Base-by-base conservation (phyloP, 2,113 vertebrate species). In the Castor canadensis region DNA sequence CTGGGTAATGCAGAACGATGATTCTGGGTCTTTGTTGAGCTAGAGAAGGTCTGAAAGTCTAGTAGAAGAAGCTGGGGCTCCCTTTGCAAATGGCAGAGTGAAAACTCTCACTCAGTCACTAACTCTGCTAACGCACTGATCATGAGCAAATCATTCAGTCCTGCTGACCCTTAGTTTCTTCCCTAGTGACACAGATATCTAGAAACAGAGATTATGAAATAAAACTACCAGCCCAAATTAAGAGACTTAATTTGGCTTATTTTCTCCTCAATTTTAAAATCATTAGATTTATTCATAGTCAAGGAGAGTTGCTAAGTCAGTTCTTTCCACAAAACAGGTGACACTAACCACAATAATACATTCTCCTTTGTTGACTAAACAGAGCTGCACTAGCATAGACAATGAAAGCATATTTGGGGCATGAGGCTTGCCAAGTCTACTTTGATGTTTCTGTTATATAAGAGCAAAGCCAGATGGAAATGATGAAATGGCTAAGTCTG, bases 371-470 rank as follows among this genome's bases (percentile, higher is more conserved):
- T 73, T 13, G 90, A 77, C 67, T 93, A 92, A 85, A 97, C 84
- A 95, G 97, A 97, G 92, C 87, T 96, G 88, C 97, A 84, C 38
- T 80, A 95, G 95, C 64, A 5, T 2, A 76, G 93, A 94, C 54
- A 94, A 45, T 94, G 87, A 95, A 89, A 94, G 79, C 93, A 94
- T 89, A 92, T 91, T 93, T 97, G 92, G 93, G 0, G 43, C 69
- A 95, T 96, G 97, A 89, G 88, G 49, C 56, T 76, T 95, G 97
- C 96, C 80, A 96, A 97, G 75, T 87, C 4, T 30, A 80, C 87
- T 97, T 97, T 96, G 79, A 97, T 98, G 97, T 98, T 98, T 97
- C 92, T 97, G 97, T 95, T 95, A 71, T 72, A 32, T 40, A 72
- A 81, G 91, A 97, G 76, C 54, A 96, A 95, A 66, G 81, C 94